These are phyloP conservation scores for Allygus modestus DNA, from an alignment of 2,888 invertebrate genomes.

Conservation along the genomic window DNA sequence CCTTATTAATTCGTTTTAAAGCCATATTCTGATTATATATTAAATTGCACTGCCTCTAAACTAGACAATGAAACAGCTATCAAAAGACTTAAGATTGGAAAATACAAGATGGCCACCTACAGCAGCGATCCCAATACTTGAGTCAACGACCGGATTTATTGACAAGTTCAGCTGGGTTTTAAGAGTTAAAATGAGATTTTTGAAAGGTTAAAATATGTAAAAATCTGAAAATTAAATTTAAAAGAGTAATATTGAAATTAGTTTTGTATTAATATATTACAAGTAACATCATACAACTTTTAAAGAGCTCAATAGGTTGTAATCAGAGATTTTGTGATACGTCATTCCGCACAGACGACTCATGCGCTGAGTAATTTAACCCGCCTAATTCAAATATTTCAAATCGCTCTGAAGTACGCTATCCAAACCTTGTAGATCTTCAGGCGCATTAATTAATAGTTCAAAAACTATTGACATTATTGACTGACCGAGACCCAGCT, in stretches of 20 bases:
- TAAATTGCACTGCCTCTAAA: constrained; percentile 81
- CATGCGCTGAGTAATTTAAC: constrained; percentile 45
- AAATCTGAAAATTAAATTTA: not conserved
- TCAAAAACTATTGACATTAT: too few relatives aligned
- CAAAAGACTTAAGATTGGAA: constrained; percentile 91
- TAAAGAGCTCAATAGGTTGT: not conserved
- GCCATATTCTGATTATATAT: constrained; percentile 81
- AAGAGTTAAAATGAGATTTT: not conserved
- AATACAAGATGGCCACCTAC: constrained; percentile 86
- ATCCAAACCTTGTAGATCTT: too few relatives aligned
- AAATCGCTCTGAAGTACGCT: not conserved
- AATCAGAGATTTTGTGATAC: constrained; percentile 37
- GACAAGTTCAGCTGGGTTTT: constrained; percentile 20
- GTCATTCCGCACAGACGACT: constrained; percentile 43
- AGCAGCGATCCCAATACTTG: constrained; percentile 62
- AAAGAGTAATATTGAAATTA: not conserved
- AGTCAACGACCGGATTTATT: constrained; percentile 63
- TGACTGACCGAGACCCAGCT: too few relatives aligned
- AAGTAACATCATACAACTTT: not conserved
- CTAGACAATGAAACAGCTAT: constrained; percentile 90
- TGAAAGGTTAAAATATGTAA: not conserved
- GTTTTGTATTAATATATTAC: not conserved
- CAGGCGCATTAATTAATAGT: too few relatives aligned
- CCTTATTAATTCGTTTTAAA: constrained; percentile 98
- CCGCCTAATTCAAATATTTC: constrained; percentile 35